A percentile compares a stretch with the other conserved stretches of the same genome.
phyloP scores from a whole-genome alignment of 2,888 invertebrate genomes.

The Myopa tessellatipennis region DNA sequence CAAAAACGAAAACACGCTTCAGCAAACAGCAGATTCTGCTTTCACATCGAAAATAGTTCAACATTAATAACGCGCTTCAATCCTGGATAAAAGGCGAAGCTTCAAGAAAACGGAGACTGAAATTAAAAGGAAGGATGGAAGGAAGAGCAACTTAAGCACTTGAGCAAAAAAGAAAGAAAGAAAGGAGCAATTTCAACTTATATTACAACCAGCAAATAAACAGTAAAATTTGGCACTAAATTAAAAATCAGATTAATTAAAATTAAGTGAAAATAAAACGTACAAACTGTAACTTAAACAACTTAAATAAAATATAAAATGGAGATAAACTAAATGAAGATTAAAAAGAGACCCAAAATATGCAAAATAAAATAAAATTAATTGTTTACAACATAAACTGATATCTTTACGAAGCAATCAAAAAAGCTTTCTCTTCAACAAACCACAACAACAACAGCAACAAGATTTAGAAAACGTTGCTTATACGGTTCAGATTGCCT shows the following conservation, averaged over 20 bases:
- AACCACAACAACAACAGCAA: not conserved
- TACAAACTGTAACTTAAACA: no score
- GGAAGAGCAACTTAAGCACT: not conserved
- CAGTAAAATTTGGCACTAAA: no score
- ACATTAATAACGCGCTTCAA: conserved; percentile 42
- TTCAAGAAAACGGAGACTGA: not conserved
- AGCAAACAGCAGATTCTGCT: conserved; percentile 28
- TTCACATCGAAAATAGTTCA: conserved; percentile 38
- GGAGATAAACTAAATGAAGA: no score
- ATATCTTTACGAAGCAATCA: not conserved
- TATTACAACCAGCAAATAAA: no score
- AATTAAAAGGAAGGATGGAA: not conserved
- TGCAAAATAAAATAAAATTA: not conserved
- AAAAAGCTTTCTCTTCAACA: not conserved
- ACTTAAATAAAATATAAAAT: no score
- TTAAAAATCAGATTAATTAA: no score
- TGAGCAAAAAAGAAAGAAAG: no score
- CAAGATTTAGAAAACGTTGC: not conserved
- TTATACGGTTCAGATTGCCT: not conserved
- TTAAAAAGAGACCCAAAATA: no score
- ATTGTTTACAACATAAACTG: no score
- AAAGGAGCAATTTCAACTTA: no score
- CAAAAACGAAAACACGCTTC: conserved; percentile 7
- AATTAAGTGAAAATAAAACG: no score
- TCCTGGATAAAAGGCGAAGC: conserved; percentile 36